Conservation (phyloP, 2,888 invertebrate species). For the Lordiphosa fenestrarum region DNA sequence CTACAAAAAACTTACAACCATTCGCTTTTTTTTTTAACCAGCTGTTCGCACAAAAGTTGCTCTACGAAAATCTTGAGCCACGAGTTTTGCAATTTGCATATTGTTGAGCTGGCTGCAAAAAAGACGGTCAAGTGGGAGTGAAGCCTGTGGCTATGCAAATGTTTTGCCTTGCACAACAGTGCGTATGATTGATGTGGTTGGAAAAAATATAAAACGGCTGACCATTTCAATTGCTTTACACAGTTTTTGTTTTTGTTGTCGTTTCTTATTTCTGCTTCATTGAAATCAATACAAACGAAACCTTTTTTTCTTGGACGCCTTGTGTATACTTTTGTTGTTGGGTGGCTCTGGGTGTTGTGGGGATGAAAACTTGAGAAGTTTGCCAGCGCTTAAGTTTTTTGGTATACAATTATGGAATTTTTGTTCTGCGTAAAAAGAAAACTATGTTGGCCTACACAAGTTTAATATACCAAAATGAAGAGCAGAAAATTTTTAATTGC, state of each 20-base stretch:
- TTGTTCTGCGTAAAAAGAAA: no score
- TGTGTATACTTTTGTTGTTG: no score
- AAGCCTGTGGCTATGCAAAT: conserved; percentile 53
- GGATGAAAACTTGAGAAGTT: no score
- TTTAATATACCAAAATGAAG: background rate
- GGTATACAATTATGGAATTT: no score
- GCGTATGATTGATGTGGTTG: conserved; percentile 67
- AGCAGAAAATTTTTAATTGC: no score
- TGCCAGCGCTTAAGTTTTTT: background rate
- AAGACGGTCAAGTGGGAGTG: conserved; percentile 19
- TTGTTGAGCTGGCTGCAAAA: conserved; percentile 31
- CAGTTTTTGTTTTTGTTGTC: background rate
- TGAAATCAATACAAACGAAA: background rate
- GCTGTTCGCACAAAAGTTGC: conserved; percentile 8
- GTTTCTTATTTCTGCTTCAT: background rate
- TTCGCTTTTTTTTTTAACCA: background rate
- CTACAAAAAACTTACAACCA: conserved; percentile 7
- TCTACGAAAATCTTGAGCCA: conserved; percentile 30
- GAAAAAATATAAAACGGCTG: no score
- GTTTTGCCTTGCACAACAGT: conserved; percentile 49
- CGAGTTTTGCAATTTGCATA: conserved; percentile 56
- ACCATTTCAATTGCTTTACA: background rate
- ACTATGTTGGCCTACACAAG: no score
- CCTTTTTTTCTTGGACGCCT: no score
- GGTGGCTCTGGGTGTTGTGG: no score